Evolutionary conservation across 2,888 invertebrate genomes (phyloP), one percentile per base, ranked within the genome.

Genomic region (Platerodrilus igneus): DNA sequence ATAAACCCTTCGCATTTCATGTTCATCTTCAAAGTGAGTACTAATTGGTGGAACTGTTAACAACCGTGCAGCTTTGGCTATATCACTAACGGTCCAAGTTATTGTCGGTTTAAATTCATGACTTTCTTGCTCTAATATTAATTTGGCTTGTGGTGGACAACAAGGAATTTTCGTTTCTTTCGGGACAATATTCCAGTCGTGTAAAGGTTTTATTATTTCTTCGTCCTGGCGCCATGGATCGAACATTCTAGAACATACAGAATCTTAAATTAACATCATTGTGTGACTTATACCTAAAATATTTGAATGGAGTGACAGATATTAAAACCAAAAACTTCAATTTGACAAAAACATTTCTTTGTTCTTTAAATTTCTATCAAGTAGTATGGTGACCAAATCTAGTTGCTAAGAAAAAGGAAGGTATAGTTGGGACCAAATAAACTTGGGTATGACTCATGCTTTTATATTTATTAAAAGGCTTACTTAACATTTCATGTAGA

Each of bases 1-100:
- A 53, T 81, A 83, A 14, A 84, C 83, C 48, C 79, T 71, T 40
- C 83, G 68, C 82, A 84, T 83, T 58, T 84, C 82, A 37, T 82
- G 81, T 52, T 83, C 83, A 56, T 83, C 80, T 2, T 60, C 60
- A 51, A 80, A 80, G 9, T 64, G 53, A 0, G 75, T 75, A 1
- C 60, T 52, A 37, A 66, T 45, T 0, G 77, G 74, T 1, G 78
- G 78, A 15, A 69, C 69, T 50, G 63, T 63, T 11, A 79, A 65
- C 3, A 79, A 64, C 18, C 71, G 61, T 10, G 73, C 77, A 10
- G 79, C 78, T 62, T 79, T 78, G 27, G 77, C 56, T 2, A 79
- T 73, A 51, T 69, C 68, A 32, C 63, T 56, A 9, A 66, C 64
- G 3, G 64, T 69, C 68, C 69, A 70, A 7, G 64, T 62, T 20